phyloP scores from a whole-genome alignment of 53 echinoderm and acorn worm genomes.

The Apostichopus leukothele region DNA sequence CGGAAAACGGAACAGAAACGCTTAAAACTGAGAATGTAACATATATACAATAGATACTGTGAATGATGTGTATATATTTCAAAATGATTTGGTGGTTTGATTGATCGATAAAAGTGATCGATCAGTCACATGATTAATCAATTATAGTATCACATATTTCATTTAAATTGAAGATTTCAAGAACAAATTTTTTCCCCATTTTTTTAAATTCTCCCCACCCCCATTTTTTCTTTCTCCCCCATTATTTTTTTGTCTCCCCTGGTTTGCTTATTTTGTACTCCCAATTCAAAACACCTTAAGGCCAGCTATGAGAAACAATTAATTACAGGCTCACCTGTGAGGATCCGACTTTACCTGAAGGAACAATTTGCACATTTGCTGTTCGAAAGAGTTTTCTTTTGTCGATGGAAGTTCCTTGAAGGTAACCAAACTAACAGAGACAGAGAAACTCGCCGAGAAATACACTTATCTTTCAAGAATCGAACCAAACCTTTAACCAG shows the following conservation, averaged over 20 bases:
- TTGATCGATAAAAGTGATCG: not conserved
- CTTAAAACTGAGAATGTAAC: not conserved
- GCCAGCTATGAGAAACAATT: conserved; percentile 23
- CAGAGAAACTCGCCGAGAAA: no score
- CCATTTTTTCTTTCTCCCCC: not conserved
- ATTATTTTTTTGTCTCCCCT: not conserved
- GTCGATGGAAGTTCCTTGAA: not conserved
- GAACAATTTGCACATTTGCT: not conserved
- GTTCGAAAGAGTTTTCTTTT: not conserved
- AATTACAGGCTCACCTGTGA: not conserved
- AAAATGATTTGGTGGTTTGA: no score
- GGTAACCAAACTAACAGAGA: no score
- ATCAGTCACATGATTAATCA: not conserved
- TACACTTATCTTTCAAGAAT: no score
- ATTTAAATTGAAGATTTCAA: no score
- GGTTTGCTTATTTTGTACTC: not conserved
- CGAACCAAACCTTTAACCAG: no score
- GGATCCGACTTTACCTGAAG: conserved; percentile 2
- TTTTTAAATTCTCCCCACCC: not conserved
- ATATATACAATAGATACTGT: not conserved
- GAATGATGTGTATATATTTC: not conserved
- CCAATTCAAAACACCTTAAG: conserved; percentile 33
- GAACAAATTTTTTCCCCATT: no score
- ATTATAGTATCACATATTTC: not conserved
- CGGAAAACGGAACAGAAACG: not conserved